These are phyloP conservation scores for Agapetus fuscipes DNA, from an alignment of 2,888 invertebrate genomes.

Conservation along the genomic window DNA sequence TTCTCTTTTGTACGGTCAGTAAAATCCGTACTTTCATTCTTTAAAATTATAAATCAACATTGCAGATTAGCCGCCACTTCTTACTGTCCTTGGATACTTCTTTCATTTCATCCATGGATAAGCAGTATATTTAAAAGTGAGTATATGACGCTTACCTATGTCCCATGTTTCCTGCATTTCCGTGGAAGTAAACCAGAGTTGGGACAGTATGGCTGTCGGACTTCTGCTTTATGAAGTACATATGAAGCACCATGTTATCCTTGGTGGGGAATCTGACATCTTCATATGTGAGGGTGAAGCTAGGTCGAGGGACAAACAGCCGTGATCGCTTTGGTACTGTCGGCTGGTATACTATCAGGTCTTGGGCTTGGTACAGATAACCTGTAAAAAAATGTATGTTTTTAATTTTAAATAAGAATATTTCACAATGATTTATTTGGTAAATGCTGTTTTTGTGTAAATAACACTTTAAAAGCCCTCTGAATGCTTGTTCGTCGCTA, in stretches of 20 bases:
- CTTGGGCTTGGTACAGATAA: constrained; percentile 78
- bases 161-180: constrained; percentile 96
- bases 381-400: constrained; percentile 53
- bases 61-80: no score
- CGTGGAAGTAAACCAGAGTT: constrained; percentile 86
- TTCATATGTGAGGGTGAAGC: constrained; percentile 80
- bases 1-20: no score
- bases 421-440: no score
- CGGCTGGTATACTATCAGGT: constrained; percentile 79
- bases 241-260: constrained; percentile 70
- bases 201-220: constrained; percentile 60
- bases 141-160: constrained; percentile 52
- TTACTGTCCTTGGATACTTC: no score
- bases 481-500: no score
- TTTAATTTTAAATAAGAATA: no score
- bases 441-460: no score
- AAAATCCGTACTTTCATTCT: no score
- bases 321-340: constrained; percentile 83
- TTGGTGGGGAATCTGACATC: constrained; percentile 58
- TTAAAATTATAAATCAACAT: no score
- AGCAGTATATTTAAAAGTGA: not conserved
- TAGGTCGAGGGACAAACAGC: constrained; percentile 78
- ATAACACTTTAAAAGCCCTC: no score
- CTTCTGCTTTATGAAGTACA: constrained; percentile 71
- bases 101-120: no score